A percentile compares a stretch with the other conserved stretches of the same genome.
phyloP scores from a whole-genome alignment of 2,113 vertebrate species.

The Coturnix japonica region DNA sequence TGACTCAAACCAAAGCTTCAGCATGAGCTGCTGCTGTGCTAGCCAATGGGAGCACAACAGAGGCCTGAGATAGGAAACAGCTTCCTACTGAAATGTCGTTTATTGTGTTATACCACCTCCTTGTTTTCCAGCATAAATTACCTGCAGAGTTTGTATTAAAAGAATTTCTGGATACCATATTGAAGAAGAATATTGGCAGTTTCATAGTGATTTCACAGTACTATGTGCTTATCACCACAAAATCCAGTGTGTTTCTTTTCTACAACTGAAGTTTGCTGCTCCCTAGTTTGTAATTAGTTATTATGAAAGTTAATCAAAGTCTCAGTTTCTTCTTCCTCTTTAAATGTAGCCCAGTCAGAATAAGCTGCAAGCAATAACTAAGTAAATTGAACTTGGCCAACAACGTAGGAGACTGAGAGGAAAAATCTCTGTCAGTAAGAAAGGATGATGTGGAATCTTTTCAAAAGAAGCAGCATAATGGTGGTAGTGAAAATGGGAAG shows the following conservation, averaged over 20 bases:
- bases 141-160: neutral
- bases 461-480: neutral
- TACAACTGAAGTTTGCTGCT: neutral
- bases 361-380: constrained; percentile 13
- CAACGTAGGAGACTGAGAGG: neutral
- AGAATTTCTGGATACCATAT: neutral
- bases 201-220: constrained; percentile 54
- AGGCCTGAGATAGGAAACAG: neutral
- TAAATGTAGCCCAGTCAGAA: neutral
- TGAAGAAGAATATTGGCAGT: constrained; percentile 39
- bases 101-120: neutral
- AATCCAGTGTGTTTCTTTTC: constrained; percentile 1
- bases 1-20: neutral
- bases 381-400: neutral
- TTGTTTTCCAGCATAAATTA: constrained; percentile 9
- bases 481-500: neutral
- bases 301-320: constrained; percentile 4
- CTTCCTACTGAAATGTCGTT: neutral
- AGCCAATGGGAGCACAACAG: neutral
- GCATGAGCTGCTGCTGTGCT: neutral
- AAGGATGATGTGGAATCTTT: neutral
- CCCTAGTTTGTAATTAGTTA: neutral
- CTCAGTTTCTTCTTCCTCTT: neutral
- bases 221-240: neutral
- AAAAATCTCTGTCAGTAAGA: neutral